Evolutionary conservation across 2,113 vertebrate genomes (phyloP), one percentile per base, ranked within the genome.

Genomic region (Tachuris rubrigastra): DNA sequence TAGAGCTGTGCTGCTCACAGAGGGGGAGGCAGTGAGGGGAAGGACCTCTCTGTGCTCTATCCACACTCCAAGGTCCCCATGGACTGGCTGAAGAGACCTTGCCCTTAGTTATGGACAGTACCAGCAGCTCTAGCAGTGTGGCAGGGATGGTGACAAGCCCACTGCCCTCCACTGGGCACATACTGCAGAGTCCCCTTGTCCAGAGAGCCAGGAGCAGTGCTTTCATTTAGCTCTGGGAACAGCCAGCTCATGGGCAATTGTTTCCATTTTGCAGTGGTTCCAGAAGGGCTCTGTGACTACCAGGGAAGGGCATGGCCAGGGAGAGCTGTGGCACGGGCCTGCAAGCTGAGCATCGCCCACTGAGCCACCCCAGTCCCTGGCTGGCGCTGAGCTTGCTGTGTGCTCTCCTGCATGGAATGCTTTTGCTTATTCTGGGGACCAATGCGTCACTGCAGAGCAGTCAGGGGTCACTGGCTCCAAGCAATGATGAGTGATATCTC

Each of bases 161-260:
- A 1, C 42, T 18, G 14, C n/a, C 28, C 39, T 39, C 10, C 50
- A 5, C 4, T 1, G n/a, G 27, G 5, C 6, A 23, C 20, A 3
- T 1, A 0, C 25, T 2, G 5, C 0, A 6, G 10, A 22, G 21
- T 66, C n/a, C 27, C 42, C 12, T 1, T 6, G n/a, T 23, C 42
- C 6, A 2, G 42, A 49, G 44, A 75, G 9, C 58, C 37, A 10
- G 39, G 37, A 55, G 30, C 1, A 9, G 28, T 12, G 17, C 44
- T 83, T 49, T n/a, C 33, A 12, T 49, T 71, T 42, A 42, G 17
- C 42, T 47, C 37, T 30, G 69, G 42, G 47, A 78, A 42, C 1
- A 0, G 28, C 1, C 3, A 74, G 15, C 47, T 52, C 27, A 2
- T 20, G 28, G 63, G 31, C 72, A 76, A 53, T 31, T 15, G 1